These are phyloP conservation scores for Drosophila lacicola DNA, from an alignment of 2,888 invertebrate species.

Conservation along the genomic window DNA sequence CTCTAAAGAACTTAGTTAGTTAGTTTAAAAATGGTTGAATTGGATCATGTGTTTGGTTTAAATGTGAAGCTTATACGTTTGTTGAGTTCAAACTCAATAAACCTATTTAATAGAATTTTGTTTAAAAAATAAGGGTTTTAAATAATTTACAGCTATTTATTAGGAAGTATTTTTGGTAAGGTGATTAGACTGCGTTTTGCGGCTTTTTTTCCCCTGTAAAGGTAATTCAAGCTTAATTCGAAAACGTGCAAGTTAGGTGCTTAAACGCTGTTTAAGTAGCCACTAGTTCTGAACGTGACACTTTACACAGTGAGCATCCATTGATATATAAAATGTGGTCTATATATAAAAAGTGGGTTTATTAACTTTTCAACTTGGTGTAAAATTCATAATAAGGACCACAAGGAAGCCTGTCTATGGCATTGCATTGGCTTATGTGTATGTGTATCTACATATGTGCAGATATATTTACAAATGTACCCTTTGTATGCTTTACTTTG, in stretches of 20 bases:
- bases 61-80: too few relatives aligned
- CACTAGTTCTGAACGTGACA: background rate
- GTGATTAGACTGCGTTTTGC: too few relatives aligned
- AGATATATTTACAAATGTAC: background rate
- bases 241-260: too few relatives aligned
- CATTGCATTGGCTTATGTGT: slow-evolving; percentile 4
- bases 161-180: too few relatives aligned
- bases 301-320: background rate
- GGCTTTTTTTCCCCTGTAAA: too few relatives aligned
- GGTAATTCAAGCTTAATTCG: too few relatives aligned
- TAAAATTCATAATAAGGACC: slow-evolving; percentile 16
- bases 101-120: too few relatives aligned
- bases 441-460: background rate
- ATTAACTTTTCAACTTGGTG: slow-evolving; percentile 5
- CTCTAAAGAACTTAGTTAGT: background rate
- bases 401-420: slow-evolving; percentile 32
- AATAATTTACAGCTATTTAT: too few relatives aligned
- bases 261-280: background rate
- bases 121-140: too few relatives aligned
- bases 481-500: slow-evolving; percentile 12
- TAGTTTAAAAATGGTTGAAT: too few relatives aligned
- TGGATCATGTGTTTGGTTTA: too few relatives aligned
- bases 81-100: too few relatives aligned
- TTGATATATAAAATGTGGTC: background rate
- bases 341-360: slow-evolving; percentile 1